Conservation (phyloP, 23 tunicate genomes). For the Halocynthia roretzi region DNA sequence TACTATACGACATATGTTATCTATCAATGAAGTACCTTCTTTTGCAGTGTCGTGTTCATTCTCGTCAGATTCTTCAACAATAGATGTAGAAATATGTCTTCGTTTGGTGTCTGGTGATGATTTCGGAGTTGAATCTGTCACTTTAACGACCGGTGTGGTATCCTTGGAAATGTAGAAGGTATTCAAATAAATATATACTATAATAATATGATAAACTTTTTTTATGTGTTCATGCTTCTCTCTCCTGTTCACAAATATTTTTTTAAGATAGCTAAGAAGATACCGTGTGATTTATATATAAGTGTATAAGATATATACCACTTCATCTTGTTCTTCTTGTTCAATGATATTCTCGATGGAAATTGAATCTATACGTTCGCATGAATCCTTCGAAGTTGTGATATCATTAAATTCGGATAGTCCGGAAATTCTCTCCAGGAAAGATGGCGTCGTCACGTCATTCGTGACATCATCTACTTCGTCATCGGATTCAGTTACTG, state of each 20-base stretch:
- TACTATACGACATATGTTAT: neutral
- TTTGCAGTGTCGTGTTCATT: neutral
- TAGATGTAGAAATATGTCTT: neutral
- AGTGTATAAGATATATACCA: neutral
- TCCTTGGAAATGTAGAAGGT: neutral
- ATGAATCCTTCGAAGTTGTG: neutral
- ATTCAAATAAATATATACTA: no score
- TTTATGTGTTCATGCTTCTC: no score
- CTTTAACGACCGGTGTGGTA: slow-evolving; percentile 3
- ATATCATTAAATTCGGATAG: neutral
- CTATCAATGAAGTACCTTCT: neutral
- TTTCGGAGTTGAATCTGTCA: slow-evolving; percentile 3
- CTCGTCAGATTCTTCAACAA: neutral
- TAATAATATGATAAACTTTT: no score
- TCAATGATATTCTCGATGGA: slow-evolving; percentile 4
- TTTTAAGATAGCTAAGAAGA: no score
- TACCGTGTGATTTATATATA: no score
- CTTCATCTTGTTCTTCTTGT: slow-evolving; percentile 1
- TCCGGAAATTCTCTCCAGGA: neutral
- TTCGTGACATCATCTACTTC: slow-evolving; percentile 1
- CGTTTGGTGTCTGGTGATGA: neutral
- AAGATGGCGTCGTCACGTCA: neutral
- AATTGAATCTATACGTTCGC: neutral
- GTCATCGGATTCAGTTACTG: slow-evolving; percentile 29
- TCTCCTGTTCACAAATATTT: no score